These are phyloP conservation scores for Norana najaformis DNA, from an alignment of 2,888 invertebrate genomes.

Conservation along the genomic window DNA sequence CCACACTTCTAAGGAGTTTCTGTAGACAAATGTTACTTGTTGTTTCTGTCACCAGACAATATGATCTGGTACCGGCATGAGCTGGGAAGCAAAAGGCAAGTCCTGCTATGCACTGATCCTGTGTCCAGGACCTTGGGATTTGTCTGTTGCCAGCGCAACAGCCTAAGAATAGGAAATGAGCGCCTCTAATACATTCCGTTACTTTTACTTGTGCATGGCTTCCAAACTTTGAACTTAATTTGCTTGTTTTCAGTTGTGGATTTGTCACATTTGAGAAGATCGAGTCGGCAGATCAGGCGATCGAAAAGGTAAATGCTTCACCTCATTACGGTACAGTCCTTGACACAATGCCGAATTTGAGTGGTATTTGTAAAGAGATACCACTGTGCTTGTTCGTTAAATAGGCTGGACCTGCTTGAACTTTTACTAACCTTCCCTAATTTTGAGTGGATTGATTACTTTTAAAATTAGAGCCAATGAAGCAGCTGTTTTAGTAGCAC, in stretches of 20 bases:
- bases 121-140: too few relatives aligned
- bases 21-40: not conserved
- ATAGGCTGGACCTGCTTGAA: not conserved
- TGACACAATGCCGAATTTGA: not conserved
- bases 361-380: not conserved
- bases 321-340: not conserved
- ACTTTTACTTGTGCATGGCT: not conserved
- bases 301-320: constrained; percentile 70
- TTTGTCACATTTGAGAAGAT: constrained; percentile 89
- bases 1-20: not conserved
- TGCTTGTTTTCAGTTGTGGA: constrained; percentile 72
- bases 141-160: too few relatives aligned
- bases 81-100: too few relatives aligned
- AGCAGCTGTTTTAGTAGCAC: too few relatives aligned
- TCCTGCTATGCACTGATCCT: too few relatives aligned
- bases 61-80: too few relatives aligned
- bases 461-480: not conserved
- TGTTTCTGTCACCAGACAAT: too few relatives aligned
- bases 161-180: too few relatives aligned
- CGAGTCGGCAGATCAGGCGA: constrained; percentile 82
- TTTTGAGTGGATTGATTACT: not conserved
- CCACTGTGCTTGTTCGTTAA: not conserved
- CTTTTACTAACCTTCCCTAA: not conserved
- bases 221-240: constrained; percentile 23
- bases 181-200: too few relatives aligned